These are phyloP conservation scores for Drosophila neonasuta DNA, from an alignment of 2,888 invertebrate genomes.

Conservation along the genomic window DNA sequence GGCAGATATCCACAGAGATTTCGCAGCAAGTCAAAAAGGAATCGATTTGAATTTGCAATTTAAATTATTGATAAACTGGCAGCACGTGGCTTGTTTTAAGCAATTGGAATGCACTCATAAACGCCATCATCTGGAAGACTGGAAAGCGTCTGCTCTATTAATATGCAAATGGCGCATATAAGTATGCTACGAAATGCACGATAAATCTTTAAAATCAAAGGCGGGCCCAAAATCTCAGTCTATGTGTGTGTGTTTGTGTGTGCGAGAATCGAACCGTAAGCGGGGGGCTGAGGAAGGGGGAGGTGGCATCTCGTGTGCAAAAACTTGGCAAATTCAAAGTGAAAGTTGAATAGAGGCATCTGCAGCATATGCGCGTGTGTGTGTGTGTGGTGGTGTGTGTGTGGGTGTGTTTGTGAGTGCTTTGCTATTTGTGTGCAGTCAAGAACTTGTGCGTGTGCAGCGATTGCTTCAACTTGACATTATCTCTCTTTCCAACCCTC, in stretches of 20 bases:
- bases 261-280: conserved; percentile 28
- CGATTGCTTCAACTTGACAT: conserved; percentile 61
- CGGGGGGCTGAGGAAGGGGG: neutral
- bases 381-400: neutral
- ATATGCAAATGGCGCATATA: conserved; percentile 72
- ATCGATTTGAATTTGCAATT: conserved; percentile 55
- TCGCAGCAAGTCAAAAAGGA: conserved; percentile 25
- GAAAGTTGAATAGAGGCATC: conserved; percentile 65
- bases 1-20: conserved; percentile 35
- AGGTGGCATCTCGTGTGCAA: conserved; percentile 31
- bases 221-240: conserved; percentile 28
- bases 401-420: conserved; percentile 9
- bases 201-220: conserved; percentile 77
- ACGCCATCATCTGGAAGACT: conserved; percentile 39
- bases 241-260: conserved; percentile 4
- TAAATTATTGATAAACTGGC: conserved; percentile 67
- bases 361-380: conserved; percentile 22
- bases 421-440: conserved; percentile 59
- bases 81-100: conserved; percentile 21
- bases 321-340: conserved; percentile 74
- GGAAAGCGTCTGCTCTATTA: conserved; percentile 56
- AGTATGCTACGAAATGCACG: conserved; percentile 69
- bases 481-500: conserved; percentile 9
- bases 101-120: conserved; percentile 45
- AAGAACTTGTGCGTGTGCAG: conserved; percentile 56